Percentiles rank a stretch among this genome's conserved stretches.
These are phyloP conservation scores for Graptemys geographica DNA, from an alignment of 2,797 vertebrate species.

Conservation along the genomic window DNA sequence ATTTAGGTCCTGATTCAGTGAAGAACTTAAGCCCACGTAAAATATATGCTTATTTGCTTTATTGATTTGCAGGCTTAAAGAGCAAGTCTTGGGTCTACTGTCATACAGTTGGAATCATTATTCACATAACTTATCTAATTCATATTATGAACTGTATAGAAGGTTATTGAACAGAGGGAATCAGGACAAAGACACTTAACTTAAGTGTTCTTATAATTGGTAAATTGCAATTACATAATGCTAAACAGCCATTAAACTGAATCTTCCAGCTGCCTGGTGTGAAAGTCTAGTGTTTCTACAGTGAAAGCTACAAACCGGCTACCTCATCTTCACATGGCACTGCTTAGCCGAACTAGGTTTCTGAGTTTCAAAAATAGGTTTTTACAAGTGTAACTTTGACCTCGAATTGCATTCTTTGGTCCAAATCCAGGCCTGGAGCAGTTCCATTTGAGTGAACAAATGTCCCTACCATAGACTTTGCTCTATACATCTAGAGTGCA, in stretches of 20 bases:
- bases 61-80: background rate
- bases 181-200: background rate
- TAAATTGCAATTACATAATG: background rate
- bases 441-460: background rate
- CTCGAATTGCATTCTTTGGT: background rate
- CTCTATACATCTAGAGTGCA: background rate
- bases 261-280: no score
- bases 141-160: background rate
- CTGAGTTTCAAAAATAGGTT: no score
- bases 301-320: no score
- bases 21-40: background rate
- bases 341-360: no score
- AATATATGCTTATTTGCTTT: background rate
- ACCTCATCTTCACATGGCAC: no score
- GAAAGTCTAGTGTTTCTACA: no score
- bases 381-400: background rate
- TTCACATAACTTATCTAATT: background rate
- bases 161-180: background rate
- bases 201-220: no score
- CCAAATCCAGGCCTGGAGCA: background rate
- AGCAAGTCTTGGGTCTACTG: background rate
- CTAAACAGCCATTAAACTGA: background rate
- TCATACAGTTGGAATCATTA: background rate
- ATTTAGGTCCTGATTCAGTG: background rate
- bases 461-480: background rate